phyloP scores from a whole-genome alignment of 2,113 vertebrate genomes.

The Seriola rivoliana region DNA sequence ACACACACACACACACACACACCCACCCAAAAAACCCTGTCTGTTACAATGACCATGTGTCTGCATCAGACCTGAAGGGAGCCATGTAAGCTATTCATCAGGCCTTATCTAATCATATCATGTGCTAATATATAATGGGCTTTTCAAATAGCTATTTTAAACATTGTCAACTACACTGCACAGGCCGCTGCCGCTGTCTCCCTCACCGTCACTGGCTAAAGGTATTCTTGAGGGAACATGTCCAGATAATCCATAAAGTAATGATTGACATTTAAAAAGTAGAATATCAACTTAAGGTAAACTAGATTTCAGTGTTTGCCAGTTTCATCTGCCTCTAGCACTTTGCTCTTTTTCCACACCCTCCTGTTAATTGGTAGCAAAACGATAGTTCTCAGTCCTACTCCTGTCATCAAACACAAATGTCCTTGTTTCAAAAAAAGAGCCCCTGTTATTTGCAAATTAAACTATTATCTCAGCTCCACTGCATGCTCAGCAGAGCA shows the following conservation, averaged over 20 bases:
- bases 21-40: constrained; percentile 1
- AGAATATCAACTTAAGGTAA: constrained; percentile 46
- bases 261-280: constrained; percentile 52
- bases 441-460: constrained; percentile 30
- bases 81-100: constrained; percentile 59
- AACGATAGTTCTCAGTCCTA: constrained; percentile 1
- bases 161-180: constrained; percentile 45
- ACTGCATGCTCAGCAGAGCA: constrained; percentile 46
- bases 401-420: constrained; percentile 5
- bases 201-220: constrained; percentile 1
- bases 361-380: constrained; percentile 6
- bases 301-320: not conserved
- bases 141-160: constrained; percentile 63
- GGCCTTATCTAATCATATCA: constrained; percentile 70
- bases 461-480: constrained; percentile 50
- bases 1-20: constrained; percentile 1
- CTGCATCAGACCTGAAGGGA: constrained; percentile 47
- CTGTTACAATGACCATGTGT: constrained; percentile 48
- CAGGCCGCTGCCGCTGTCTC: constrained; percentile 19
- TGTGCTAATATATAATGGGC: constrained; percentile 57
- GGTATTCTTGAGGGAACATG: constrained; percentile 31
- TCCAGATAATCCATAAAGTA: constrained; percentile 37
- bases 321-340: not conserved
- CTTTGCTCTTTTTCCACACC: not conserved
- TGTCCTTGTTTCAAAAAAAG: constrained; percentile 10